These are phyloP conservation scores for Melieria omissa DNA, from an alignment of 2,888 invertebrate species.

Conservation along the genomic window DNA sequence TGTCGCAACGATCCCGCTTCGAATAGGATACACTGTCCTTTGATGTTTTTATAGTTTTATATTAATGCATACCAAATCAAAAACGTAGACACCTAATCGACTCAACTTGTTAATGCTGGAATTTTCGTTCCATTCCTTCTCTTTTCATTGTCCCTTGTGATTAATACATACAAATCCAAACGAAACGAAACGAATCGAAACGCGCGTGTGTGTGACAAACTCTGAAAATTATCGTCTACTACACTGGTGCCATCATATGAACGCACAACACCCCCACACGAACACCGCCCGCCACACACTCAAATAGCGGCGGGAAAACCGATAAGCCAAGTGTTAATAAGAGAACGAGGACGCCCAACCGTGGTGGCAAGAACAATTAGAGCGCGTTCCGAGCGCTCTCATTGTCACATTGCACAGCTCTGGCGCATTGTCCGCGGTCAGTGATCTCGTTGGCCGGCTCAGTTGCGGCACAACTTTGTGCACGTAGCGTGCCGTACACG, in stretches of 20 bases:
- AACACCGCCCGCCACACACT: not conserved
- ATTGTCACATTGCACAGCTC: too few species aligned
- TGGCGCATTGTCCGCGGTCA: too few species aligned
- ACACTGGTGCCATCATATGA: constrained; percentile 6
- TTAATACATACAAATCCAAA: not conserved
- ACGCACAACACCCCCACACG: not conserved
- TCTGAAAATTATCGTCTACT: constrained; percentile 6
- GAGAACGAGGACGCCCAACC: constrained; percentile 37
- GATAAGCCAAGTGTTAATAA: constrained; percentile 38
- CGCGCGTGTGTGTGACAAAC: constrained; percentile 7
- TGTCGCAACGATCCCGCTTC: too few species aligned
- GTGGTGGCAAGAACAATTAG: constrained; percentile 42
- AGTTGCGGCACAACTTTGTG: too few species aligned
- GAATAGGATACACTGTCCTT: too few species aligned
- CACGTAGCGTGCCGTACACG: too few species aligned
- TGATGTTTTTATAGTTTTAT: too few species aligned
- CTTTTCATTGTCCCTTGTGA: constrained; percentile 43
- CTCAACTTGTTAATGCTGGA: constrained; percentile 56
- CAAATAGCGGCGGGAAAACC: constrained; percentile 43
- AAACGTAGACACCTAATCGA: too few species aligned
- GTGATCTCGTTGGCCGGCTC: too few species aligned
- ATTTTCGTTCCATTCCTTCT: constrained; percentile 59
- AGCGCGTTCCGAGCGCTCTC: not conserved
- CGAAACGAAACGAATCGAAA: not conserved
- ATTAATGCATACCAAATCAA: too few species aligned